Evolutionary conservation across 2,797 vertebrate genomes (phyloP).

Genomic region (Tragelaphus eurycerus): DNA sequence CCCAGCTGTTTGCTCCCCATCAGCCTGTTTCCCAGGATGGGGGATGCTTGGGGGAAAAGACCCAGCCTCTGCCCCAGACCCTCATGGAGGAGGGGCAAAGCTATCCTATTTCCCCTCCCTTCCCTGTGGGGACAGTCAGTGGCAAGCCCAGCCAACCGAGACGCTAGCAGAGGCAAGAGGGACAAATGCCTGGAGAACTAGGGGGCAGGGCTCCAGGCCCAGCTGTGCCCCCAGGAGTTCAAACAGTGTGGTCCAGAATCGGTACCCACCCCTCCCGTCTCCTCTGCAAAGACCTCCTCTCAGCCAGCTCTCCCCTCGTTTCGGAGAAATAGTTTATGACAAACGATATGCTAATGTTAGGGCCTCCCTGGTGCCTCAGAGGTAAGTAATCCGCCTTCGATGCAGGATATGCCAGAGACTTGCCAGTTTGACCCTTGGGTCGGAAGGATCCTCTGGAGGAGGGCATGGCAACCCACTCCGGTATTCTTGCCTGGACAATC

Average conservation of each 20-base stretch:
- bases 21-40: not conserved
- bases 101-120: not conserved
- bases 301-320: not conserved
- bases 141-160: not conserved
- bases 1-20: not conserved
- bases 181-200: not conserved
- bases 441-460: not conserved
- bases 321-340: not conserved
- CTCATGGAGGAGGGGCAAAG: not conserved
- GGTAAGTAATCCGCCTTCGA: not conserved
- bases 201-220: not conserved
- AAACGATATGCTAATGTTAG: not conserved
- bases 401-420: not conserved
- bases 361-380: not conserved
- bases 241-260: not conserved
- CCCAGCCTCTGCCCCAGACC: not conserved
- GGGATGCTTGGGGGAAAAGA: not conserved
- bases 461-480: not conserved
- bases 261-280: not conserved
- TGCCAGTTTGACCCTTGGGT: not conserved
- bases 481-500: not conserved
- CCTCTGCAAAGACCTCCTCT: not conserved
- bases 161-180: not conserved
- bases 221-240: not conserved
- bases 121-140: not conserved